Conservation (phyloP, 2,113 vertebrate species). For the Notarius lentiginosus region DNA sequence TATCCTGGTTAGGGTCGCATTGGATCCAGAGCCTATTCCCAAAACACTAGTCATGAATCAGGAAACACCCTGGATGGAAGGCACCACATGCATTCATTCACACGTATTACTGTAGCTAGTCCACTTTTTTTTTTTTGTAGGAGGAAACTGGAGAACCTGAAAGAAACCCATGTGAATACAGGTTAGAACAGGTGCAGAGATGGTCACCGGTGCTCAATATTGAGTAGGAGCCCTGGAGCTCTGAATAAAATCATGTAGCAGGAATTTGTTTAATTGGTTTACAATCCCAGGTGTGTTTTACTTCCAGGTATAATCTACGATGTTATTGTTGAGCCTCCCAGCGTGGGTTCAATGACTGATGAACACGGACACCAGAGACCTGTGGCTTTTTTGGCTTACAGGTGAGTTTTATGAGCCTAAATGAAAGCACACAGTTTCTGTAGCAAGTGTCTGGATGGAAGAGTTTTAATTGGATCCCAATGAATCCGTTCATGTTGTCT, state of each 20-base stretch:
- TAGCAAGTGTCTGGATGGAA: neutral
- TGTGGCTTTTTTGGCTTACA: constrained; percentile 96
- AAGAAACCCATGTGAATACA: neutral
- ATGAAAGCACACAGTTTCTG: neutral
- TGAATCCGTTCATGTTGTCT: neutral
- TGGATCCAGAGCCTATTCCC: neutral
- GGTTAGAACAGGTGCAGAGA: neutral
- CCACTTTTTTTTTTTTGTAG: too few relatives aligned
- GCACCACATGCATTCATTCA: neutral
- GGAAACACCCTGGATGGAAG: neutral
- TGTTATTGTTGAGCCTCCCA: constrained; percentile 98
- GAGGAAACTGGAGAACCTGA: neutral
- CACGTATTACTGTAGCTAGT: neutral
- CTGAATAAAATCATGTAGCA: neutral
- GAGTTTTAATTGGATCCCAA: neutral
- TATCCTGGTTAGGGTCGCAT: neutral
- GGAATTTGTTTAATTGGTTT: neutral
- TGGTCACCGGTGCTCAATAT: neutral
- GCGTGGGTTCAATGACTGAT: constrained; percentile 97
- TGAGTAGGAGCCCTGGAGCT: neutral
- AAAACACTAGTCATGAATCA: neutral
- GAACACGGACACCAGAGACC: constrained; percentile 97
- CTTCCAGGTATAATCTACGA: constrained; percentile 94
- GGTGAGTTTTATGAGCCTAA: constrained; percentile 64
- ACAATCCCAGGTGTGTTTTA: constrained; percentile 19